Evolutionary conservation across 2,888 invertebrate species (phyloP).

Genomic region (Apamea sordens): DNA sequence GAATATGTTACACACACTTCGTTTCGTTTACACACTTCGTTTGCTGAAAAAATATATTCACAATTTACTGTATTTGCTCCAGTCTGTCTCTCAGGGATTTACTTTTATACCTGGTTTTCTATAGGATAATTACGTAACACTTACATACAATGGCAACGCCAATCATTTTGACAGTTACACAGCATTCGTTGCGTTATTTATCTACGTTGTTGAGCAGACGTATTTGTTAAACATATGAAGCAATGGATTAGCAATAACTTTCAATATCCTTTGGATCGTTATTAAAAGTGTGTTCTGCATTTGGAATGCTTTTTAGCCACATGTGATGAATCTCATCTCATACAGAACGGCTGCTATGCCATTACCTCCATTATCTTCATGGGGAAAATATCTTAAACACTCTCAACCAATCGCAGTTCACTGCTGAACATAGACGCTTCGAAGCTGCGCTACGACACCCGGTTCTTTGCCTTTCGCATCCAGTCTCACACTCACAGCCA

Average conservation of each 20-base stretch:
- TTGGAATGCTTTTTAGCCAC: no score
- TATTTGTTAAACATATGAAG: neutral
- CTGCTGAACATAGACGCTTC: neutral
- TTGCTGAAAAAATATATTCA: conserved; percentile 18
- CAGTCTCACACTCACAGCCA: neutral
- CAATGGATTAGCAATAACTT: neutral
- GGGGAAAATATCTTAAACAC: neutral
- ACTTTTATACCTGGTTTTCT: neutral
- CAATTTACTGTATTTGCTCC: neutral
- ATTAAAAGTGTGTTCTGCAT: neutral
- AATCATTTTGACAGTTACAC: neutral
- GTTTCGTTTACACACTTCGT: conserved; percentile 9
- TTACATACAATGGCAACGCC: neutral
- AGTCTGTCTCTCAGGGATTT: neutral
- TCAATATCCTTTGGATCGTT: neutral
- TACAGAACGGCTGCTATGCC: neutral
- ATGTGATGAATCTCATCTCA: no score
- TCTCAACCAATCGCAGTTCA: no score
- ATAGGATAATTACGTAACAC: no score
- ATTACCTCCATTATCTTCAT: neutral
- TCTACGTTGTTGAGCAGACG: neutral
- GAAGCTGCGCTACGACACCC: neutral
- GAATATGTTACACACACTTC: conserved; percentile 2
- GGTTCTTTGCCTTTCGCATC: neutral
- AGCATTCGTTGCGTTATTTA: neutral